Evolutionary conservation across 2,113 vertebrate species (phyloP).

Genomic region (Ifrita kowaldi): DNA sequence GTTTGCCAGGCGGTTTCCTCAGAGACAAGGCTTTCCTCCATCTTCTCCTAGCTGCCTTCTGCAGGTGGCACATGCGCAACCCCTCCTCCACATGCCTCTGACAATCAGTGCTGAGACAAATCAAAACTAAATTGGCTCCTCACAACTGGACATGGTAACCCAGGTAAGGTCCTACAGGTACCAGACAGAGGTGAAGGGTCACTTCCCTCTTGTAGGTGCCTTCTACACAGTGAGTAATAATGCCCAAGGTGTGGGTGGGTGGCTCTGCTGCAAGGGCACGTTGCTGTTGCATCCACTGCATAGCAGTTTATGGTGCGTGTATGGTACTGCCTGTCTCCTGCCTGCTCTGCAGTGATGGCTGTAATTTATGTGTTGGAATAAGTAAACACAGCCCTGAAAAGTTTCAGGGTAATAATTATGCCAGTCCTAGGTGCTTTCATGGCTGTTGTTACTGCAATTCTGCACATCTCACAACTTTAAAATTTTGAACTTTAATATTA

Average conservation of each 20-base stretch:
- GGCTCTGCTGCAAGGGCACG: neutral
- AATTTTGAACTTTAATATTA: neutral
- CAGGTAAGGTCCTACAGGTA: neutral
- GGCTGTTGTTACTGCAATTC: neutral
- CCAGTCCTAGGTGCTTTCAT: neutral
- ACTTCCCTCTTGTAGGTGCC: neutral
- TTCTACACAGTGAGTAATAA: rapidly evolving
- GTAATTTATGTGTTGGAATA: neutral
- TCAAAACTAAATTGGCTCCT: neutral
- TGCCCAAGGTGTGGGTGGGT: neutral
- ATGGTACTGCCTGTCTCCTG: neutral
- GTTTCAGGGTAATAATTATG: neutral
- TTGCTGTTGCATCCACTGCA: neutral
- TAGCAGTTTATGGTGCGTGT: neutral
- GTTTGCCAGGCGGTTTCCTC: neutral
- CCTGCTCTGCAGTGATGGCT: neutral
- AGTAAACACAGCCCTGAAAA: neutral
- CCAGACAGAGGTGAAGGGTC: neutral
- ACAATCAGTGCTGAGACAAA: neutral
- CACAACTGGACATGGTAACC: neutral
- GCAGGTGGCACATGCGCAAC: neutral
- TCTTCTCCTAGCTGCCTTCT: neutral
- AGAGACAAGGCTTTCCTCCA: neutral
- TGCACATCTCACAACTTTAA: neutral
- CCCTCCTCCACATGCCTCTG: neutral